Evolutionary conservation across 2,113 vertebrate genomes (phyloP).

Genomic region (Neogobius melanostomus): DNA sequence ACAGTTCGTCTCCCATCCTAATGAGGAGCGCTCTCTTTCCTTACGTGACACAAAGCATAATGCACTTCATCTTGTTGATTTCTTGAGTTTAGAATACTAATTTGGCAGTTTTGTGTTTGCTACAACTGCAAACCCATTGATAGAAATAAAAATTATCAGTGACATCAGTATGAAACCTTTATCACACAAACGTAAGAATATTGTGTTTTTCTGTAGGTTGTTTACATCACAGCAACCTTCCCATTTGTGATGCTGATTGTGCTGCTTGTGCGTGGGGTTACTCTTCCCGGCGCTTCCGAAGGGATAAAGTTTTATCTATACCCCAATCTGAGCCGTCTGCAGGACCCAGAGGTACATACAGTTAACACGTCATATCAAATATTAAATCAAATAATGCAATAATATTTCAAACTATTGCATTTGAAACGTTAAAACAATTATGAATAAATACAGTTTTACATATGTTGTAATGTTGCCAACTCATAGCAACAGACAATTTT

Average conservation of each 20-base stretch:
- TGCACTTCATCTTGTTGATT: too few species aligned
- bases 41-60: too few species aligned
- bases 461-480: too few species aligned
- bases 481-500: too few species aligned
- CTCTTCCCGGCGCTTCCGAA: constrained; percentile 91
- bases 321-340: constrained; percentile 87
- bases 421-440: background rate
- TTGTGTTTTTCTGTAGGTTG: constrained; percentile 69
- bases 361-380: background rate
- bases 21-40: too few species aligned
- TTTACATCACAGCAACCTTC: constrained; percentile 97
- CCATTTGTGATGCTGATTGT: constrained; percentile 97
- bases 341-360: constrained; percentile 88
- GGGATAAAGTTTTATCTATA: constrained; percentile 99
- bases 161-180: background rate
- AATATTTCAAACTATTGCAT: background rate
- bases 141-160: background rate
- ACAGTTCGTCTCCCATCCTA: too few species aligned
- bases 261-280: constrained; percentile 91
- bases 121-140: background rate
- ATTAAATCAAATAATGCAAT: background rate
- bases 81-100: too few species aligned
- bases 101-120: background rate
- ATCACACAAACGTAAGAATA: background rate
- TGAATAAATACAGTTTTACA: too few species aligned